Evolutionary conservation across 2,888 invertebrate species (phyloP), one percentile per base, ranked within the genome.

Genomic region (Pristionchus maxplancki): DNA sequence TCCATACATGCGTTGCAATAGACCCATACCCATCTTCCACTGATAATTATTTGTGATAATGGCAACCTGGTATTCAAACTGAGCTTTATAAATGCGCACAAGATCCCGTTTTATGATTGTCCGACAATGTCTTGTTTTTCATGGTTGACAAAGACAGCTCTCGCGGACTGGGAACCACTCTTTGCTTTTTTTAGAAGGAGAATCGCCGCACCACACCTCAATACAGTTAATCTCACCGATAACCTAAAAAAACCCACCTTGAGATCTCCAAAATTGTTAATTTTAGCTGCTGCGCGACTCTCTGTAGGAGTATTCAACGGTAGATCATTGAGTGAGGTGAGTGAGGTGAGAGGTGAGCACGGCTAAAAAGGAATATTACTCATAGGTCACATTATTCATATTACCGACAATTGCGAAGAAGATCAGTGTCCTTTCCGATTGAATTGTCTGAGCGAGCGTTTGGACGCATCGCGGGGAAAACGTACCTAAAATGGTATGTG

Each of bases 1-100:
- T 31, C 53, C 53, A 53, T 83, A 83, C 82, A 83, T 83, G 15
- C 82, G 50, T 44, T 83, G 82, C 53, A 83, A 53, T 53, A 83
- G 20, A 0, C 82, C 82, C 82, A 83, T 83, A 0, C 53, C 50
- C 8, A 53, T 53, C 4, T 20, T 15, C 82, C 82, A 83, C n/a
- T 34, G 82, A 8, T 20, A 83, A 24, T 83, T 83, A 24, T 53
- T 83, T 13, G 82, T 53, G 1, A 83, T 44, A 11, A 83, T 83
- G 20, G 82, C 82, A 4, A 83, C 82, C 82, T 83, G 15, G n/a
- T 24, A 37, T 3, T 40, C 81, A 40, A 17, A 44, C 28, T 48
- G 81, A 24, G 8, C 13, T 6, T 24, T 81, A n/a, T 48, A 17
- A 15, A 53, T 50, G n/a, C n/a, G n/a, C n/a, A n/a, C n/a, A n/a